phyloP scores from a whole-genome alignment of 2,113 vertebrate genomes.

The Toxotes jaculatrix region DNA sequence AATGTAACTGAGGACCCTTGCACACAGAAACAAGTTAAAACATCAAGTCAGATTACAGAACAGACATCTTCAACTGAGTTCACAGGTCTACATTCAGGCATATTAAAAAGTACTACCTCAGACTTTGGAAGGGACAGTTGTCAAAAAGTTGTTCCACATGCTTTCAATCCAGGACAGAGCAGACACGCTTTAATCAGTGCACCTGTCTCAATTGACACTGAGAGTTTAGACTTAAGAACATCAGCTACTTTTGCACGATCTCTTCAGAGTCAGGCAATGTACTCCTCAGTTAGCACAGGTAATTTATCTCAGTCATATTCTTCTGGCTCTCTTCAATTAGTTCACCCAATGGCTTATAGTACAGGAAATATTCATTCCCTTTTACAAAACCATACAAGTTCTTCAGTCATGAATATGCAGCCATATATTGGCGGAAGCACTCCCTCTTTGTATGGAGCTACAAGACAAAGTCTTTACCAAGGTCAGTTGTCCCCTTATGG shows the following conservation, averaged over 20 bases:
- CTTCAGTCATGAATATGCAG: constrained; percentile 46
- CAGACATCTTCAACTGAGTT: constrained; percentile 51
- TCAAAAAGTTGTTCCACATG: constrained; percentile 33
- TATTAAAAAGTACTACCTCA: constrained; percentile 75
- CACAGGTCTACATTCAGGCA: constrained; percentile 78
- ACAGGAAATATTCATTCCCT: constrained; percentile 71
- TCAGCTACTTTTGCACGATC: constrained; percentile 78
- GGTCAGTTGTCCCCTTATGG: constrained; percentile 61
- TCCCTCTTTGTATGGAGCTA: constrained; percentile 58
- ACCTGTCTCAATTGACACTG: constrained; percentile 64
- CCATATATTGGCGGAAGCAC: constrained; percentile 60
- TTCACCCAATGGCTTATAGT: constrained; percentile 66
- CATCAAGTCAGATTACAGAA: constrained; percentile 52
- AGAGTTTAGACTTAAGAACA: constrained; percentile 84
- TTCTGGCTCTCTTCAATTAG: constrained; percentile 51
- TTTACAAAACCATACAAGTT: constrained; percentile 41
- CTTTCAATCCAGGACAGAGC: constrained; percentile 49
- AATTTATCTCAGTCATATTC: constrained; percentile 73
- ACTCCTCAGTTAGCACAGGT: constrained; percentile 73
- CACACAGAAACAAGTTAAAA: constrained; percentile 66
- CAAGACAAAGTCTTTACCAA: constrained; percentile 53
- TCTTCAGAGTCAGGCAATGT: constrained; percentile 64
- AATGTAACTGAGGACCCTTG: constrained; percentile 76
- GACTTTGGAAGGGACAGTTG: constrained; percentile 27
- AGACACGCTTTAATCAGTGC: constrained; percentile 58